Base-by-base conservation (phyloP, 2,113 vertebrate genomes). In the Salvelinus namaycush region DNA sequence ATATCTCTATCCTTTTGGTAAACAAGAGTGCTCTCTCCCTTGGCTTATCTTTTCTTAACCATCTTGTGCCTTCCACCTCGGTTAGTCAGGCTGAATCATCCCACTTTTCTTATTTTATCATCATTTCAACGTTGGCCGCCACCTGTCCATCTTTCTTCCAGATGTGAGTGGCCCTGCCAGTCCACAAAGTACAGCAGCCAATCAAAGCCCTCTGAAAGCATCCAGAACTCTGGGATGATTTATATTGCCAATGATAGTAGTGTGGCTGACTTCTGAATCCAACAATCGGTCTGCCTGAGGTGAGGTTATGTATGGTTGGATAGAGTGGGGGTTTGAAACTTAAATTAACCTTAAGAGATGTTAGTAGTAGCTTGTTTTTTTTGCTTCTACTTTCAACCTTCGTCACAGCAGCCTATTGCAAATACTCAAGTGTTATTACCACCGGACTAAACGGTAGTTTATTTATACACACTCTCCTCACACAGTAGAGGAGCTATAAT, bases 1-100 rank as follows among this genome's bases (percentile, higher is more conserved):
- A 74, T 90, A 85, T 90, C 87, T 87, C 74, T 59, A 81, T 85
- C 89, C 81, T 80, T 90, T 86, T 89, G 84, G 77, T 83, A 85
- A 79, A 83, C 81, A 78, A 76, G 68, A 71, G 87, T 34, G 48
- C 78, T 75, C 3, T 69, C 65, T 89, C 78, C 79, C 85, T 76
- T 76, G 72, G 81, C 79, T 90, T 87, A 90, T 90, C 82, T 14
- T 16, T 70, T 76, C 76, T 29, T 27, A 78, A 86, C 80, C 78
- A 84, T 85, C 75, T 87, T 27, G 39, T 75, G 72, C 81, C 81
- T 80, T 77, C 74, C 70, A 75, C 49, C 85, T 72, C 64, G 65
- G 79, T 80, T 44, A 12, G 9, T 44, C 39, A 79, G 75, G 80
- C 85, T 77, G 81, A 85, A 88, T 86, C 87, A 79, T 74, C 86